A percentile compares a stretch with the other conserved stretches of the same genome.
These are phyloP conservation scores for Mesembrinibis cayennensis DNA, from an alignment of 2,113 vertebrate genomes.

Conservation along the genomic window DNA sequence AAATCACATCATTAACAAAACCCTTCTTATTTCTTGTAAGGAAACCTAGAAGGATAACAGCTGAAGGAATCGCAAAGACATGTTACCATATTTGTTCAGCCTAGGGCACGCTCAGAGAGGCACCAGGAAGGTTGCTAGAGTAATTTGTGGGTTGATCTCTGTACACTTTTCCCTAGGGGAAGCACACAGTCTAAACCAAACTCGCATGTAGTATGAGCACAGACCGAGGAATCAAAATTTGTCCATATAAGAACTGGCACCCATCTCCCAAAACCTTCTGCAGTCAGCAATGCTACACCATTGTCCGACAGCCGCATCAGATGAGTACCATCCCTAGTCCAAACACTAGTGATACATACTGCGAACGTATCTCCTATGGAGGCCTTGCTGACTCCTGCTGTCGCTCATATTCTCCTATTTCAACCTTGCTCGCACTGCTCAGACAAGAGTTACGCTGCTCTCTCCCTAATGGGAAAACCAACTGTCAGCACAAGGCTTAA, in stretches of 20 bases:
- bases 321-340: background rate
- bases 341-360: accelerated
- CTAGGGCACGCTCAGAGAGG: background rate
- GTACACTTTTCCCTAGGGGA: background rate
- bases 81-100: background rate
- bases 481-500: background rate
- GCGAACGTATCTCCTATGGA: background rate
- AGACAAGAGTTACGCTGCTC: background rate
- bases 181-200: background rate
- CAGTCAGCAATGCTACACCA: background rate
- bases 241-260: background rate
- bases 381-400: background rate
- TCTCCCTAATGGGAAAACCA: background rate
- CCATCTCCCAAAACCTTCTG: background rate
- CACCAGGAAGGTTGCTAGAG: background rate
- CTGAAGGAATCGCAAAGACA: background rate
- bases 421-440: background rate
- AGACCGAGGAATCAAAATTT: background rate
- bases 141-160: background rate
- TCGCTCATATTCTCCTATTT: background rate
- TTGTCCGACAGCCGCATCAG: accelerated
- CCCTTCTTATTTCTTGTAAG: background rate
- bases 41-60: background rate
- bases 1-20: background rate
- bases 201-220: background rate